Evolutionary conservation across 2,113 vertebrate species (phyloP), one percentile per base, ranked within the genome.

Genomic region (Sphyrna mokarran): DNA sequence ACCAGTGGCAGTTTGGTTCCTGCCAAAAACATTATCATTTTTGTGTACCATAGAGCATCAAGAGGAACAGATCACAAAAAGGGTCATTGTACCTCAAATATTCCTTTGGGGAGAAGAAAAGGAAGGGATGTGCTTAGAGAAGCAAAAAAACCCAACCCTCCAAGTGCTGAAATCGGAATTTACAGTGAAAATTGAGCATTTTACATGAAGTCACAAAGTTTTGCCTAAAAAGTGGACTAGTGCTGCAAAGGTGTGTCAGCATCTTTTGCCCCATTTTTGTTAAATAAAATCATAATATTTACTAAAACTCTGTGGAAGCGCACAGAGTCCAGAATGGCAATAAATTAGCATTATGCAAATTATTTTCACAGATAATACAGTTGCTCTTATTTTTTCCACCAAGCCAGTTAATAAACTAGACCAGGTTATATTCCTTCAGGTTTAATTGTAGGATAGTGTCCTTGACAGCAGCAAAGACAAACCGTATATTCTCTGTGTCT

Each of bases 401-500:
- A 96, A 91, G 96, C 80, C 96, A 97, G 97, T 96, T 97, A 97
- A 96, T 96, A 96, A 95, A 95, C 95, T 97, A 98, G 97, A 99
- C 99, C 97, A 99, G 98, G 97, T 99, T 99, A 97, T 99, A 99
- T 96, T 99, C 98, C 97, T 99, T 99, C 96, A 99, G 98, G 97
- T 99, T 99, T 97, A 98, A 97, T 97, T 99, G 98, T 97, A 99
- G 97, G 97, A 99, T 99, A 63, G 98, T 99, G 98, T 99, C 98
- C 97, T 99, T 99, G 98, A 99, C 98, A 58, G 98, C 98, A n/a
- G 98, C 98, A 95, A 99, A 99, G 97, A 99, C 98, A 0, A 99
- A 99, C 96, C 98, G 98, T 96, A 99, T 99, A 96, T 99, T 99
- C 98, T 99, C 98, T 95, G 98, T 99, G 97, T 99, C 98, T 95